Percentiles rank a stretch among this genome's conserved stretches.
Conservation (phyloP, 2,113 vertebrate species). For the Lipotes vexillifer region DNA sequence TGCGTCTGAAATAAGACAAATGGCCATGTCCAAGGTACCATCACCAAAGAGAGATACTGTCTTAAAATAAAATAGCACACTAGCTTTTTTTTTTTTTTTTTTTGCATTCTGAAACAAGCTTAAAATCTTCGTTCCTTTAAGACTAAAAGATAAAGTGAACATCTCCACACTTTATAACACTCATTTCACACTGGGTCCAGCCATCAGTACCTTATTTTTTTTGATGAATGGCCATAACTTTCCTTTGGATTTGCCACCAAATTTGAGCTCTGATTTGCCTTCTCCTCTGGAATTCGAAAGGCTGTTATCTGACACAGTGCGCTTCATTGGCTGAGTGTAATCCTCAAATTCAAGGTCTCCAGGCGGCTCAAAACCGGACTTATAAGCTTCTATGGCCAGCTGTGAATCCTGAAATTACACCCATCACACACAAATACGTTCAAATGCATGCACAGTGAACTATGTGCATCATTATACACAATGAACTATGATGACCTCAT, state of each 20-base stretch:
- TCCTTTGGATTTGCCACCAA: slow-evolving; percentile 89
- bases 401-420: slow-evolving; percentile 88
- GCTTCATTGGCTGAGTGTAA: slow-evolving; percentile 94
- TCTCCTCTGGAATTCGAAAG: slow-evolving; percentile 89
- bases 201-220: slow-evolving; percentile 95
- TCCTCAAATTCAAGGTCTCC: slow-evolving; percentile 98
- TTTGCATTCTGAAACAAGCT: slow-evolving; percentile 50
- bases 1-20: slow-evolving; percentile 55
- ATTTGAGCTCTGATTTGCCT: slow-evolving; percentile 82
- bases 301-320: slow-evolving; percentile 91
- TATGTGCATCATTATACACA: neutral
- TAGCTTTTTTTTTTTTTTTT: slow-evolving; percentile 58
- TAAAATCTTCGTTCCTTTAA: slow-evolving; percentile 26
- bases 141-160: slow-evolving; percentile 49
- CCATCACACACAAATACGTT: neutral
- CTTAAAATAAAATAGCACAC: slow-evolving; percentile 35
- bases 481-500: neutral
- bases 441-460: neutral
- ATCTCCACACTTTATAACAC: neutral
- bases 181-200: neutral
- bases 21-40: slow-evolving; percentile 76
- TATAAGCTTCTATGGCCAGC: slow-evolving; percentile 94
- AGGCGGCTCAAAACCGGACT: slow-evolving; percentile 96
- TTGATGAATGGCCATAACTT: slow-evolving; percentile 99
- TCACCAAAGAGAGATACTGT: slow-evolving; percentile 62